Evolutionary conservation across 2,888 invertebrate genomes (phyloP), one percentile per base, ranked within the genome.

Genomic region (Phania funesta): DNA sequence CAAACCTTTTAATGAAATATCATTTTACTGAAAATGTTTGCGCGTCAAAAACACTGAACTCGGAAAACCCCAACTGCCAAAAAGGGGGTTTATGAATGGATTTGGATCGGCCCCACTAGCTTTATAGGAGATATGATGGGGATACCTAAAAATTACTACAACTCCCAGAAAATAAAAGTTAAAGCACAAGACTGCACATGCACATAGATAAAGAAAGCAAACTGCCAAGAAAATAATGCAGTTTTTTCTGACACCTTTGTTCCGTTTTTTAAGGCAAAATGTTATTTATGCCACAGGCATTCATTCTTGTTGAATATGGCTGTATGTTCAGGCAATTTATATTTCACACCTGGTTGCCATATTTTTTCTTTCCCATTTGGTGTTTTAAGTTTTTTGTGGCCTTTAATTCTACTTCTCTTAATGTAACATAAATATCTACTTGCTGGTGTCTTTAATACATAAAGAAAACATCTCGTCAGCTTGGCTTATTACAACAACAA

Each of bases 261-360:
- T 64, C 11, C n/a, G 65, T 50, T 44, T 52, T 48, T 64, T 64
- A 4, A 13, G 11, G 22, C 1, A 60, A 70, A 62, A 70, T 64
- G 46, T 58, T 78, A 50, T 71, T 78, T 48, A 44, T 71, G 56
- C 64, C 41, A 41, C 48, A 56, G 29, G 64, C 78, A 41, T 35
- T 64, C 50, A 35, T 56, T 48, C 65, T 64, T 44, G 22, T 41
- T 44, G n/a, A 44, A 35, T 32, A 35, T 46, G 24, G 18, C 22
- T 46, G 41, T 13, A 48, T 38, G 32, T 52, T 64, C n/a, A 32
- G 83, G 83, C 85, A 85, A 87, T 87, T 87, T 87, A 87, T 87
- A 84, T 86, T 87, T 87, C 84, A 85, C 87, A 87, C 86, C 87
- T 87, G 87, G 86, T 86, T 87, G 85, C 85, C 84, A 86, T 84